Conservation (phyloP, 2,113 vertebrate genomes). For the Menidia beryllina region DNA sequence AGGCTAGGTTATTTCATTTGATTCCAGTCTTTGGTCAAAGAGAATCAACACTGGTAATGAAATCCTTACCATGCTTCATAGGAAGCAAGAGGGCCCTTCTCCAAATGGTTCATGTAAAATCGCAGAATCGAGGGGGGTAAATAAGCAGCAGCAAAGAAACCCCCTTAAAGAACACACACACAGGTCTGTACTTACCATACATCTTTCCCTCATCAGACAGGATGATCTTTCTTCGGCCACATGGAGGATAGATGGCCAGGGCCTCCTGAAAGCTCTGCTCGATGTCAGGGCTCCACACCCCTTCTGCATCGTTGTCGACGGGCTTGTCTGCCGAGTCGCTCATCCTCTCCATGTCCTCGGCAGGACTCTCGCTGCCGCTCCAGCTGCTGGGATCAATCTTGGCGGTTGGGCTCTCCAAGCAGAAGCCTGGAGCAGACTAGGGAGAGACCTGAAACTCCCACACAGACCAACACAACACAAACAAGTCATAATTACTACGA, state of each 20-base stretch:
- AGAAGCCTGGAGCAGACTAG: slow-evolving; percentile 93
- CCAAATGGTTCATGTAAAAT: not conserved
- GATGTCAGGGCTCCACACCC: slow-evolving; percentile 99
- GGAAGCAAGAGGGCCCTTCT: not conserved
- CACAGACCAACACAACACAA: slow-evolving; percentile 55
- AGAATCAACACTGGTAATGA: not conserved
- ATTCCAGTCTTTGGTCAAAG: not conserved
- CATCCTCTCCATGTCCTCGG: slow-evolving; percentile 98
- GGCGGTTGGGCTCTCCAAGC: slow-evolving; percentile 94
- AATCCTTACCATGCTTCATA: not conserved
- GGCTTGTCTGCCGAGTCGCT: slow-evolving; percentile 98
- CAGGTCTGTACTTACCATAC: slow-evolving; percentile 91
- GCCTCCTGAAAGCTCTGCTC: slow-evolving; percentile 99
- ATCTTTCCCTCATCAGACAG: slow-evolving; percentile 99
- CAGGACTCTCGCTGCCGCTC: slow-evolving; percentile 99
- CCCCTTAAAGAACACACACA: not conserved
- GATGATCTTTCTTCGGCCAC: slow-evolving; percentile 99
- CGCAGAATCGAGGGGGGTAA: no score
- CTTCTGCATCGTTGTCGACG: slow-evolving; percentile 97
- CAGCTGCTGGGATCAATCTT: slow-evolving; percentile 99
- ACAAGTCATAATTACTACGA: slow-evolving; percentile 38
- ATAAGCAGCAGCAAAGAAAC: not conserved
- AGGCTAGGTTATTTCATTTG: not conserved
- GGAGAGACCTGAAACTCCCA: slow-evolving; percentile 88
- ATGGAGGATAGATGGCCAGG: slow-evolving; percentile 98